Evolutionary conservation across 64 coral and sea anemone species (phyloP).

Genomic region (Actinia equina): DNA sequence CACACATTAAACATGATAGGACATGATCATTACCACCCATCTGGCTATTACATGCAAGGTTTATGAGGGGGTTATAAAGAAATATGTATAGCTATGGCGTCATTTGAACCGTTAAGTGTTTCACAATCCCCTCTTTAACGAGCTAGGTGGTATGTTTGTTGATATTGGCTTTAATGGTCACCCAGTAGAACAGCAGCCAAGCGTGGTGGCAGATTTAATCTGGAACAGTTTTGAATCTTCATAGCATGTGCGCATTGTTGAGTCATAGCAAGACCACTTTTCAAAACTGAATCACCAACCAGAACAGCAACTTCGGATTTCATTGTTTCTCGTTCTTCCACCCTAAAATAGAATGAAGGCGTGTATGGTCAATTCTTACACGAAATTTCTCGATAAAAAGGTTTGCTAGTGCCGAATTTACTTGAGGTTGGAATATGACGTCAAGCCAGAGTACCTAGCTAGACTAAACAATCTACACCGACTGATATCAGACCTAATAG

Average conservation of each 20-base stretch:
- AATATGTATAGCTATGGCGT: too few relatives aligned
- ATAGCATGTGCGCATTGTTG: not conserved
- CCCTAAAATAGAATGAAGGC: not conserved
- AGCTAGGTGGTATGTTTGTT: constrained; percentile 5
- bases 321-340: not conserved
- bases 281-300: not conserved
- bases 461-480: not conserved
- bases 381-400: not conserved
- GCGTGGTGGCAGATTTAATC: not conserved
- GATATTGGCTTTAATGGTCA: not conserved
- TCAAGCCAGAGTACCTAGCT: not conserved
- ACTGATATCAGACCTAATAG: not conserved
- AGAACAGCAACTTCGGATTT: not conserved
- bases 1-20: too few relatives aligned
- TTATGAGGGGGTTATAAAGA: too few relatives aligned
- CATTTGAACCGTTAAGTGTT: too few relatives aligned
- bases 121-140: not conserved
- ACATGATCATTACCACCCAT: too few relatives aligned
- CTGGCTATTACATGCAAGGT: too few relatives aligned
- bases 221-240: not conserved
- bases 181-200: not conserved
- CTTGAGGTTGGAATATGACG: not conserved
- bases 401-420: not conserved
- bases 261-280: not conserved
- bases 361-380: not conserved